phyloP scores from a whole-genome alignment of 2,797 vertebrate species.

The Fringilla coelebs region DNA sequence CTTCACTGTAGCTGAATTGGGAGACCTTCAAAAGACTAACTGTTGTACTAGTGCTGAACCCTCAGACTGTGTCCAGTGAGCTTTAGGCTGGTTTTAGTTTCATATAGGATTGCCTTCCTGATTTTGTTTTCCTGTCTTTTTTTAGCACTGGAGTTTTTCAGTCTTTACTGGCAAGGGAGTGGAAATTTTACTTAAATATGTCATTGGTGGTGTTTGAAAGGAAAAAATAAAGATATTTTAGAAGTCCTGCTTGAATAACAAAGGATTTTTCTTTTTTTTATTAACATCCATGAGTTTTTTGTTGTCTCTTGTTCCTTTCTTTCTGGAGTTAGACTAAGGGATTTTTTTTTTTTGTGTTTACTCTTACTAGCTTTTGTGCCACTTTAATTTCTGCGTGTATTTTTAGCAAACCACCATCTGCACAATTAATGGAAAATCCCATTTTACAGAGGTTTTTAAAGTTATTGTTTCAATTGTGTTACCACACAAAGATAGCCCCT shows the following conservation, averaged over 20 bases:
- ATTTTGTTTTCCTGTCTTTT: constrained; percentile 16
- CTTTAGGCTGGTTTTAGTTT: not conserved
- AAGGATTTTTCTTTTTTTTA: not conserved
- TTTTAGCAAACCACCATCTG: not conserved
- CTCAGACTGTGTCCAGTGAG: not conserved
- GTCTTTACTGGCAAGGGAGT: not conserved
- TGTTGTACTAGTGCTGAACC: not conserved
- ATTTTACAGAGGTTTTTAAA: constrained; percentile 21
- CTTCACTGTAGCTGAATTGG: not conserved
- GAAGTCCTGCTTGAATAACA: not conserved
- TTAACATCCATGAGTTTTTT: not conserved
- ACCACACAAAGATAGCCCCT: constrained; percentile 19
- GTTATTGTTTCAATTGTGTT: constrained; percentile 12
- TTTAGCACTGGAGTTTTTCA: not conserved
- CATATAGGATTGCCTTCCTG: not conserved
- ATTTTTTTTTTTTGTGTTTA: not conserved
- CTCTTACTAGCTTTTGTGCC: not conserved
- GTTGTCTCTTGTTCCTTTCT: not conserved
- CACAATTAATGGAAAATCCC: constrained; percentile 20
- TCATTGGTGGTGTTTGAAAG: not conserved
- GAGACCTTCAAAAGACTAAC: not conserved
- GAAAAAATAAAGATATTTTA: constrained; percentile 8
- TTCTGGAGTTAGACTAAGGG: not conserved
- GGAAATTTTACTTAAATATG: not conserved
- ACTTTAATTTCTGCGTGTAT: not conserved